Conservation (phyloP, 2,888 invertebrate genomes). For the Diogma glabrata region DNA sequence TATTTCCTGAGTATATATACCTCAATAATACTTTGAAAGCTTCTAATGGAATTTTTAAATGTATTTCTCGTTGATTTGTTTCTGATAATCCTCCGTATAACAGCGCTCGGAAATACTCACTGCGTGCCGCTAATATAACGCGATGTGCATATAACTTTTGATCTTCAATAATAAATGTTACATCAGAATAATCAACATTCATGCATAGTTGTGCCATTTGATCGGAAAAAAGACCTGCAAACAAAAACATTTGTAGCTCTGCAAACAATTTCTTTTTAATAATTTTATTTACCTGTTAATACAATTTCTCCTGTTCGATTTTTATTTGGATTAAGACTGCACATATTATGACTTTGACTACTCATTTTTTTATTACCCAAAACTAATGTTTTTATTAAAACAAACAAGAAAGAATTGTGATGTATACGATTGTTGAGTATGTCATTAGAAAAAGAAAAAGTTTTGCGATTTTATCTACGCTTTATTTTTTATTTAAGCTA, state of each 20-base stretch:
- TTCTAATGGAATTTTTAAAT: constrained; percentile 67
- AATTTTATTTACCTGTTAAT: constrained; percentile 44
- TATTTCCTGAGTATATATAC: constrained; percentile 88
- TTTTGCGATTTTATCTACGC: too few relatives aligned
- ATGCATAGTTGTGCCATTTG: constrained; percentile 77
- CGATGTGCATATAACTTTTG: constrained; percentile 34
- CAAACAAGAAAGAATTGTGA: too few relatives aligned
- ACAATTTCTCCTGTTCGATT: constrained; percentile 47
- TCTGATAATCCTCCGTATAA: constrained; percentile 70
- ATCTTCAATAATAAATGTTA: constrained; percentile 76
- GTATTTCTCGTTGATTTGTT: constrained; percentile 66
- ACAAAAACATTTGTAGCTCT: constrained; percentile 10
- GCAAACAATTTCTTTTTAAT: constrained; percentile 9
- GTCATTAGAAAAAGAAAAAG: too few relatives aligned
- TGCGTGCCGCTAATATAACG: constrained; percentile 86
- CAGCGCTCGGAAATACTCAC: constrained; percentile 87
- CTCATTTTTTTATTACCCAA: constrained; percentile 33
- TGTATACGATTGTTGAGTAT: too few relatives aligned
- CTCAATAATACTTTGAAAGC: constrained; percentile 83
- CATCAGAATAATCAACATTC: constrained; percentile 83
- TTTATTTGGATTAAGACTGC: constrained; percentile 38
- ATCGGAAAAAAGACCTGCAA: constrained; percentile 65
- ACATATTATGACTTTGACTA: constrained; percentile 39
- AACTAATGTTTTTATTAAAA: too few relatives aligned
- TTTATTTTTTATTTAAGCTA: too few relatives aligned